A percentile compares a stretch with the other conserved stretches of the same genome.
Evolutionary conservation across 2,113 vertebrate species (phyloP).

Genomic region (Ameiurus melas): DNA sequence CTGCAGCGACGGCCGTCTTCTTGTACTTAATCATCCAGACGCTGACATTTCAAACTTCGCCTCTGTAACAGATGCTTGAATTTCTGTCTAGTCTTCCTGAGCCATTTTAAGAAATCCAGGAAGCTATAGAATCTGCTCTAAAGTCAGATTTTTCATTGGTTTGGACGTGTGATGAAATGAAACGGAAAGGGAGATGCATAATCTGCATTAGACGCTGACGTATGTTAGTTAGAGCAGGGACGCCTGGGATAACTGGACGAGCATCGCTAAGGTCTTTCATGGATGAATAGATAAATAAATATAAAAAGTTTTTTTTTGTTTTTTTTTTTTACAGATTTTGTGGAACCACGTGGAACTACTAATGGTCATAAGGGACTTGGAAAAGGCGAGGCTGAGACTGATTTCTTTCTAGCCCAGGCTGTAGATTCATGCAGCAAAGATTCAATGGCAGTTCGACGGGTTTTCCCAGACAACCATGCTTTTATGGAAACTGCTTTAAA

Average conservation of each 20-base stretch:
- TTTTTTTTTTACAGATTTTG: background rate
- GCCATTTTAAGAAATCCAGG: background rate
- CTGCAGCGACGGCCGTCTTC: conserved; percentile 24
- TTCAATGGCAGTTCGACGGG: background rate
- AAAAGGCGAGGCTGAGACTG: background rate
- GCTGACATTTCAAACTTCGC: conserved; percentile 18
- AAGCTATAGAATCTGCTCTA: background rate
- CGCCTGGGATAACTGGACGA: background rate
- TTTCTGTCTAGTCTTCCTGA: background rate
- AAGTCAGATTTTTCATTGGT: background rate
- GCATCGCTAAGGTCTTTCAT: background rate
- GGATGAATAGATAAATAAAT: background rate
- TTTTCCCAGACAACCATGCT: background rate
- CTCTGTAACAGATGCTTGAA: conserved; percentile 16
- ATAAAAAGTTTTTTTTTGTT: background rate
- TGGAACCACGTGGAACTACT: background rate
- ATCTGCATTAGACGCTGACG: background rate
- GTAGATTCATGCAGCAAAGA: background rate
- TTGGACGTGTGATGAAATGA: background rate
- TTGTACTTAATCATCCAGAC: conserved; percentile 20
- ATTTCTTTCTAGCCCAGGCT: background rate
- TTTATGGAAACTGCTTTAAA: background rate
- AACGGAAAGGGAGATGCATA: background rate
- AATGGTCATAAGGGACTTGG: background rate
- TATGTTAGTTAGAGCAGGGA: background rate